Conservation (phyloP, 2,797 vertebrate species). For the Helarctos malayanus region DNA sequence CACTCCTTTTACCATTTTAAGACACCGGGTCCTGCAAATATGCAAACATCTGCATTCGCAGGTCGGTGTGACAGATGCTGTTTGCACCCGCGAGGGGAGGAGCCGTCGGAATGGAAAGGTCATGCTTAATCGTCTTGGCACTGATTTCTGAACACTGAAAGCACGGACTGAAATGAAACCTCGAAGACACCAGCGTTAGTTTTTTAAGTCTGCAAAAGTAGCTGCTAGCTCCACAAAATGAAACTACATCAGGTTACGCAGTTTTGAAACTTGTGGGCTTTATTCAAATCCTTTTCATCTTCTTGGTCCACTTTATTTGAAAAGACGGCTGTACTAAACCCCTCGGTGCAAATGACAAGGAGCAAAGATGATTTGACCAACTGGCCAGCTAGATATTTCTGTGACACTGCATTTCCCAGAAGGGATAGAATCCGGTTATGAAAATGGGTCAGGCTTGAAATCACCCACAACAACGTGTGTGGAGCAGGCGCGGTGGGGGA, state of each 20-base stretch:
- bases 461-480: neutral
- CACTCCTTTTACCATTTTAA: slow-evolving; percentile 23
- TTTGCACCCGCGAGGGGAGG: neutral
- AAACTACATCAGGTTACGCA: neutral
- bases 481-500: too few species aligned
- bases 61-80: neutral
- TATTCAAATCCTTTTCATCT: neutral
- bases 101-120: slow-evolving; percentile 63
- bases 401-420: neutral
- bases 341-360: neutral
- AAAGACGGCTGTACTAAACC: neutral
- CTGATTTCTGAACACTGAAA: slow-evolving; percentile 64
- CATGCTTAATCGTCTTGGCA: neutral
- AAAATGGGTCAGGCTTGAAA: neutral
- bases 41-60: slow-evolving; percentile 59
- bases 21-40: neutral
- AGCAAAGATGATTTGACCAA: neutral
- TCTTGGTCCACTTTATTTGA: neutral
- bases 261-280: neutral
- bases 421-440: neutral
- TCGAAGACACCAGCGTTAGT: neutral
- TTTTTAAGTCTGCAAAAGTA: slow-evolving; percentile 25
- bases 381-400: neutral
- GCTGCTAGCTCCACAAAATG: slow-evolving; percentile 17
- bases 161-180: slow-evolving; percentile 7